phyloP scores from a whole-genome alignment of 53 echinoderm and acorn worm species.

The Glandiceps talaboti region DNA sequence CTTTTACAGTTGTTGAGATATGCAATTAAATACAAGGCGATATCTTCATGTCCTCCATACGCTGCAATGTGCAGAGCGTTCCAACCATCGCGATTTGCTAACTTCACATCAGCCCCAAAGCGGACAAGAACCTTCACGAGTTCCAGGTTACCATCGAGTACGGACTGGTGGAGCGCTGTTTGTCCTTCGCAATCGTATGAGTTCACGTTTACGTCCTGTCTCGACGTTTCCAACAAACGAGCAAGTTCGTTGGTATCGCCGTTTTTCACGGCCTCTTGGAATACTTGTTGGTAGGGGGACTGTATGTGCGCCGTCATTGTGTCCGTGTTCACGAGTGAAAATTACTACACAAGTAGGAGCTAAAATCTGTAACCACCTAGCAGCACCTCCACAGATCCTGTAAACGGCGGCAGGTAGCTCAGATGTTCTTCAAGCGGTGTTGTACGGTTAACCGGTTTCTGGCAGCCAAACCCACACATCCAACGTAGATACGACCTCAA shows the following conservation, averaged over 20 bases:
- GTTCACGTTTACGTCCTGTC: constrained; percentile 49
- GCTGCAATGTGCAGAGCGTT: constrained; percentile 78
- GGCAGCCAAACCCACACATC: too few relatives aligned
- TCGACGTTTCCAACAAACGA: constrained; percentile 33
- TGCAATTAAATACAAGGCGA: constrained; percentile 48
- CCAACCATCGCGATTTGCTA: constrained; percentile 74
- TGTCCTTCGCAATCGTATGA: constrained; percentile 69
- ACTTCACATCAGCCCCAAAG: constrained; percentile 65
- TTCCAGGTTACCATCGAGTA: constrained; percentile 59
- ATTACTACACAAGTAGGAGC: not conserved
- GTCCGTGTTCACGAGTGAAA: not conserved
- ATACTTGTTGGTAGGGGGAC: constrained; percentile 33
- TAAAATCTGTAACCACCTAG: not conserved
- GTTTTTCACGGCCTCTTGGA: constrained; percentile 63
- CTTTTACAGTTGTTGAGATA: not conserved
- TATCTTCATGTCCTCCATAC: constrained; percentile 63
- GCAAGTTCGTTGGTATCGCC: constrained; percentile 53
- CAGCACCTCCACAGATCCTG: too few relatives aligned
- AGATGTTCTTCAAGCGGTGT: too few relatives aligned
- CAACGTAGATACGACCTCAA: too few relatives aligned
- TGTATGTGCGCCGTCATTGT: not conserved
- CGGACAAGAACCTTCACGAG: constrained; percentile 64
- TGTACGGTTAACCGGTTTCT: too few relatives aligned
- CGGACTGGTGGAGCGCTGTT: constrained; percentile 64
- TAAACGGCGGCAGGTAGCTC: too few relatives aligned